Evolutionary conservation across 2,888 invertebrate species (phyloP), one percentile per base, ranked within the genome.

Genomic region (Eupeodes luniger): DNA sequence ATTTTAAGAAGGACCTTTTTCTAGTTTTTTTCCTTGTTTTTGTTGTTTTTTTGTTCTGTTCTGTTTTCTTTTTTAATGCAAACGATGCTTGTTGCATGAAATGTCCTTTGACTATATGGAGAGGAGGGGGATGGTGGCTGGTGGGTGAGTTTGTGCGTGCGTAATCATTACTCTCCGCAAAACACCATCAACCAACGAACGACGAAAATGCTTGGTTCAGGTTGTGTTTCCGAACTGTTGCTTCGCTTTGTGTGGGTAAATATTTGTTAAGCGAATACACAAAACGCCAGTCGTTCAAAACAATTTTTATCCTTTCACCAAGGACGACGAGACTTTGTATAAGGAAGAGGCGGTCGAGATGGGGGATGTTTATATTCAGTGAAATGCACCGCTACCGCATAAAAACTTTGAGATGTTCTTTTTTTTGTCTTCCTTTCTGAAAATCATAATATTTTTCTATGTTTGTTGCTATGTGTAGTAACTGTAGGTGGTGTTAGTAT

Each of bases 161-260:
- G 77, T 77, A 44, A 75, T 83, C 83, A 83, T 83, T 86, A 81
- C 72, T 74, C 81, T 81, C 49, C 69, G 49, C 59, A 49, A 12
- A 44, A 19, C 19, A 19, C 10, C 55, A 19, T 19, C 12, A 14
- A 12, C 19, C 6, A 40, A 40, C 9, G 9, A 74, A 86, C 75
- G 9, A 86, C 75, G 9, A 62, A 64, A 64, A 62, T 36, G 57
- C 51, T 75, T 75, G 55, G 78, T 53, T 75, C 5, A 74, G 66
- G 70, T 80, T 86, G 69, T 82, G 61, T 75, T 86, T 86, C 83
- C 86, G 83, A 83, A 86, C 86, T 86, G 87, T 84, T 87, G 87
- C 83, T 83, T 87, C 84, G 87, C 76, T 76, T 83, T 80, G 84
- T 67, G 84, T 49, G 72, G 27, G 27, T 75, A 87, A 87, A 87